Conservation (phyloP, 2,888 invertebrate species). For the Taenaris catops region DNA sequence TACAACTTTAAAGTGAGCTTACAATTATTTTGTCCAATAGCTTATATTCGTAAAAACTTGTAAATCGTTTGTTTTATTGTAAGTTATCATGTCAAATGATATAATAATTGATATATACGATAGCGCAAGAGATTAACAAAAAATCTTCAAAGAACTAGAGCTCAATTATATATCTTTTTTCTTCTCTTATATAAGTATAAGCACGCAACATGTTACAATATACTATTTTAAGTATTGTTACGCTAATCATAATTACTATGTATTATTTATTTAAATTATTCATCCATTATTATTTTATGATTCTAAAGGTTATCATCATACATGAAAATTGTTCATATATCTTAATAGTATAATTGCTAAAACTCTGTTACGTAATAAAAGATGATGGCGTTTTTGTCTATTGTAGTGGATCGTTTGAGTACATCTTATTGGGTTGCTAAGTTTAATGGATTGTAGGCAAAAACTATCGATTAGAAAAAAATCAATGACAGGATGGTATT, state of each 20-base stretch:
- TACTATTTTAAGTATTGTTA: no score
- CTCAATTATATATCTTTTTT: neutral
- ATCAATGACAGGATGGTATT: conserved; percentile 33
- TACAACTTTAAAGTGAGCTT: no score
- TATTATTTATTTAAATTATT: no score
- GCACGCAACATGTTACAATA: conserved; percentile 7
- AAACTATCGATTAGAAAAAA: conserved; percentile 29
- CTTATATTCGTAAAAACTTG: neutral
- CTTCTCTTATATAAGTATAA: conserved; percentile 7
- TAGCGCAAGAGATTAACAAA: conserved; percentile 3
- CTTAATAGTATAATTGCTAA: no score
- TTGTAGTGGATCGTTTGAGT: neutral
- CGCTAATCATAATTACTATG: no score
- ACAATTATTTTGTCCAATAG: no score
- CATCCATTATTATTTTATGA: no score
- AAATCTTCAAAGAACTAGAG: conserved; percentile 4
- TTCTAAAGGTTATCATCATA: no score
- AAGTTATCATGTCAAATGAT: neutral
- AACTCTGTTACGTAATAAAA: no score
- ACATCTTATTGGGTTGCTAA: conserved; percentile 21
- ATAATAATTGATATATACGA: conserved; percentile 9
- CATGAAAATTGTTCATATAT: no score
- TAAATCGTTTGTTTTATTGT: neutral
- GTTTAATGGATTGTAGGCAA: conserved; percentile 25
- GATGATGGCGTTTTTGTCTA: conserved; percentile 2